Percentiles rank a stretch among this genome's conserved stretches.
Evolutionary conservation across 2,888 invertebrate genomes (phyloP).

Genomic region (Sinotaia quadrata): DNA sequence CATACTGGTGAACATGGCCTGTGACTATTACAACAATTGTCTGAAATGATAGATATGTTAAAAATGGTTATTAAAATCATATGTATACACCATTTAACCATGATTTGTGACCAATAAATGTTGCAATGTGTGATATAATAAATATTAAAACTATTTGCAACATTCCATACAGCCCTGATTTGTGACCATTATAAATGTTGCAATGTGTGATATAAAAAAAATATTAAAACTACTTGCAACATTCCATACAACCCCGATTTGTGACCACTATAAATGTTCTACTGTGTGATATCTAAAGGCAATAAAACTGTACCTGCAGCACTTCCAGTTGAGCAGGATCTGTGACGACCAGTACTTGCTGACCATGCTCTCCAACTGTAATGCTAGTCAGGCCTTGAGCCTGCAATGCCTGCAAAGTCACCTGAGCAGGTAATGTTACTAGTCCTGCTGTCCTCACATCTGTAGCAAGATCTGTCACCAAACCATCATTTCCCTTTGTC

Average conservation of each 20-base stretch:
- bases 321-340: conserved; percentile 66
- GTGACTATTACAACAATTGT: too few species aligned
- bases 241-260: not conserved
- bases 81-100: too few species aligned
- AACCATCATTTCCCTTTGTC: conserved; percentile 19
- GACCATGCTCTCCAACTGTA: conserved; percentile 58
- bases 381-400: conserved; percentile 54
- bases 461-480: conserved; percentile 1
- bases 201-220: too few species aligned
- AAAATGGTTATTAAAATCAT: too few species aligned
- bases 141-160: not conserved
- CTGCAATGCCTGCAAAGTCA: conserved; percentile 44
- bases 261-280: not conserved
- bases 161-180: too few species aligned
- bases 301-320: conserved; percentile 51
- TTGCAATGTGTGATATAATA: too few species aligned
- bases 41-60: too few species aligned
- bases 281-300: not conserved
- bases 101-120: too few species aligned
- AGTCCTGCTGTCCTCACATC: conserved; percentile 21
- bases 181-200: too few species aligned
- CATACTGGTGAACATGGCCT: too few species aligned
- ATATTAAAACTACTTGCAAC: not conserved
- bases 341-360: conserved; percentile 66
- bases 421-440: conserved; percentile 30